Evolutionary conservation across 2,113 vertebrate species (phyloP), one percentile per base, ranked within the genome.

Genomic region (Saguinus imperator): DNA sequence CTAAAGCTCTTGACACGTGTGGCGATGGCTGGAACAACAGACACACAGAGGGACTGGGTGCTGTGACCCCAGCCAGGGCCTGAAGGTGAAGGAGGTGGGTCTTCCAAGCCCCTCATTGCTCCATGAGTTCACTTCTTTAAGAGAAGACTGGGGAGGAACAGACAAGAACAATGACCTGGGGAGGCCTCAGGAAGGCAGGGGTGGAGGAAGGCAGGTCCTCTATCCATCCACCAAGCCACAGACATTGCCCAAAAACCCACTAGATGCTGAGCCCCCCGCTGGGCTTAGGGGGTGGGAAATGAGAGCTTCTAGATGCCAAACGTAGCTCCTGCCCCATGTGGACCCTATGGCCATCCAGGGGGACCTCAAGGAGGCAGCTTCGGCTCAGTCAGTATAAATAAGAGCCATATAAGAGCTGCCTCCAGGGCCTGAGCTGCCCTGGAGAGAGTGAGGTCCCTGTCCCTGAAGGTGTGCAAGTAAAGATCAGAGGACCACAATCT

Each of bases 71-170:
- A 32, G 75, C 23, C 35, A 8, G 0, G 0, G 7, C 12, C 87
- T 87, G 13, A n/a, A 72, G 17, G 8, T 0, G 27, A 21, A 35
- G 72, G 14, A n/a, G 32, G 6, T 0, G 1, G 3, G 5, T 52
- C 64, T 37, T 35, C 17, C 18, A 1, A n/a, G 52, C 13, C 66
- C 40, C 5, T 3, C 32, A 13, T 29, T 29, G 32, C 52, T 27
- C 68, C 1, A 0, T 7, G 45, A 50, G 3, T 13, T 35, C 40
- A 2, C 66, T 27, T 45, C 89, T 76, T 27, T 20, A 43, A 27
- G 21, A 25, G n/a, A 6, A 27, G 35, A 29, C 20, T 43, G 20
- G 23, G 50, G 7, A 23, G 21, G 17, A 55, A 27, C 17, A 35
- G 58, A 21, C n/a, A 45, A n/a, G 14, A 37, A 2, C 10, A 32